Base-by-base conservation (phyloP, 2,113 vertebrate species). In the Cyprinodon variegatus region DNA sequence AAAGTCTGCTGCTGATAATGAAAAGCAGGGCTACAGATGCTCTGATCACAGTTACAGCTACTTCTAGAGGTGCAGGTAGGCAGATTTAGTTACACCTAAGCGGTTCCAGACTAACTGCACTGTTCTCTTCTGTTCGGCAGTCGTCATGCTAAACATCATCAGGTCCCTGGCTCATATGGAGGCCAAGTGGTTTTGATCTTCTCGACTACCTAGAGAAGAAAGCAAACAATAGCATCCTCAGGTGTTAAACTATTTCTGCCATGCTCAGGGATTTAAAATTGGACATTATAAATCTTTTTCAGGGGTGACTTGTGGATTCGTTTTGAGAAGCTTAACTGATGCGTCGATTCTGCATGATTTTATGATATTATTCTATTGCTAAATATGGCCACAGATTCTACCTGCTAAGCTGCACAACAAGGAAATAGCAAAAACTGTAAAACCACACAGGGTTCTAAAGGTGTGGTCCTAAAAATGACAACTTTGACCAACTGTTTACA, bases 381-480 rank as follows among this genome's bases (percentile, higher is more conserved):
- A 13, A 22, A 59, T 61, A 73, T 69, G 45, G 36, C 29, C 13
- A 45, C 29, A 62, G 40, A 72, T 40, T 76, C 63, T 50, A 83
- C 76, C 78, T 89, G 76, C 64, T 70, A 39, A 72, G 53, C 22
- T 65, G 68, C 46, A 69, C 37, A 84, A 80, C 65, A 14, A 10
- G 43, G 57, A 73, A 40, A 41, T 74, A 60, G 82, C 39, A 76
- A 38, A 65, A 22, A 29, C 48, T 60, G 36, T 59, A 65, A 69
- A 77, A 64, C 77, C 78, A 76, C 74, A 80, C 77, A 84, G 70
- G 64, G 71, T 43, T 59, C 11, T 64, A 7, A 84, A 88, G 78
- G 84, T 85, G 83, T 85, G 77, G 79, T 22, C 39, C 41, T 0
- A 53, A 80, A 29, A 74, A 89, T 83, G 65, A 72, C 76, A 78